A percentile compares a stretch with the other conserved stretches of the same genome.
phyloP scores from a whole-genome alignment of 2,113 vertebrate genomes.

The Sinocyclocheilus grahami region DNA sequence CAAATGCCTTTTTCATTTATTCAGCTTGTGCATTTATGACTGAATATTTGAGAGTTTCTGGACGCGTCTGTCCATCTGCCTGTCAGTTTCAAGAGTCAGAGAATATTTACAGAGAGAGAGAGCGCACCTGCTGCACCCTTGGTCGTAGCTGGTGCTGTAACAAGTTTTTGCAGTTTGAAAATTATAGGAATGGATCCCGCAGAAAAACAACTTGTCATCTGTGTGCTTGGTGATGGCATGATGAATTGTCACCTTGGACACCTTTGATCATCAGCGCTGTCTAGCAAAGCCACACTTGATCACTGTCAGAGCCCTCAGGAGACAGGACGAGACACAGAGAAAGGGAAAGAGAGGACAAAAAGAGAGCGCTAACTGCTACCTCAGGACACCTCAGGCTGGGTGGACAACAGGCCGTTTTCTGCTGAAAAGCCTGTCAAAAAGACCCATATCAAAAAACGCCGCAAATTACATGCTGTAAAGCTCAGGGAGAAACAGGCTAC shows the following conservation, averaged over 20 bases:
- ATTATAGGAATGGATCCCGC: conserved; percentile 66
- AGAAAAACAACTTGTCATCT: conserved; percentile 75
- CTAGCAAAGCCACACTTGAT: conserved; percentile 76
- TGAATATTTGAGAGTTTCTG: neutral
- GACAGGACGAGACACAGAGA: conserved; percentile 56
- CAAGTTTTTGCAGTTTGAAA: conserved; percentile 59
- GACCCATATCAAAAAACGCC: neutral
- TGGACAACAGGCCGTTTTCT: neutral
- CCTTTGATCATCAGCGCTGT: conserved; percentile 73
- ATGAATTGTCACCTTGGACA: conserved; percentile 76
- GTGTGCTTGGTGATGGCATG: conserved; percentile 69
- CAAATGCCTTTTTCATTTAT: neutral
- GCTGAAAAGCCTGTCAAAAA: conserved; percentile 23
- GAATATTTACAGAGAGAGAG: neutral
- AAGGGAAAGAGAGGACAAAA: conserved; percentile 24
- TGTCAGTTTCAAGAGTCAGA: neutral
- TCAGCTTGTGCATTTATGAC: neutral
- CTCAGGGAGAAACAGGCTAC: neutral
- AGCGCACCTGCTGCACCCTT: conserved; percentile 43
- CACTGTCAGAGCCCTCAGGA: conserved; percentile 72
- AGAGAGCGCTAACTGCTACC: conserved; percentile 14
- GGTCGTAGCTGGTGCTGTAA: conserved; percentile 38
- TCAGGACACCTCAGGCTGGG: conserved; percentile 23
- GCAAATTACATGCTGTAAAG: conserved; percentile 18
- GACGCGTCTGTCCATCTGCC: neutral